Percentiles rank a stretch among this genome's conserved stretches.
Evolutionary conservation across 1,140 invertebrate species (phyloP).

Genomic region (Lepeophtheirus salmonis): DNA sequence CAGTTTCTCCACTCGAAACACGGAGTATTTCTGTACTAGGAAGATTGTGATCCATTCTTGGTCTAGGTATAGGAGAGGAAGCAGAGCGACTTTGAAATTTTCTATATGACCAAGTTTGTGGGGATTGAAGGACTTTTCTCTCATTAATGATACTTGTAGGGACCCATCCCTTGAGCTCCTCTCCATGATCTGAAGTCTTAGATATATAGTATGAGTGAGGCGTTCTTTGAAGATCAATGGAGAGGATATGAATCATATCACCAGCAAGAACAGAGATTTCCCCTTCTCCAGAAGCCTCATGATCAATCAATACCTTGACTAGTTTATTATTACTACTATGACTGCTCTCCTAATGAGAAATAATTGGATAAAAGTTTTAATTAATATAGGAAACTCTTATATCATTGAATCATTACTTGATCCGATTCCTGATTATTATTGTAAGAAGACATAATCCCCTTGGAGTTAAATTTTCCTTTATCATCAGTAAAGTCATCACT

Average conservation of each 20-base stretch:
- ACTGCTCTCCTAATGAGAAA: background rate
- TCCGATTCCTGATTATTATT: too few species aligned
- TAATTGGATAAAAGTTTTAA: too few species aligned
- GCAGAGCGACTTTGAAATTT: background rate
- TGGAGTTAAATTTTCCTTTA: conserved; percentile 6
- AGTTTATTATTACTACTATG: too few species aligned
- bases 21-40: background rate
- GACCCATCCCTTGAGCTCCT: background rate
- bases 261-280: background rate
- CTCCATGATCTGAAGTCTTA: background rate
- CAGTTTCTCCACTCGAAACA: background rate
- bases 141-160: too few species aligned
- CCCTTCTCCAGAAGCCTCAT: background rate
- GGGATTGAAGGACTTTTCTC: background rate
- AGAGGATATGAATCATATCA: background rate
- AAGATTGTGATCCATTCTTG: background rate
- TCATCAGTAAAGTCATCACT: conserved; percentile 5
- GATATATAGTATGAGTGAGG: background rate
- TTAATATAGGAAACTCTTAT: too few species aligned
- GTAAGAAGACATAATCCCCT: background rate
- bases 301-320: background rate
- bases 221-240: background rate
- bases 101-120: background rate
- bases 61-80: background rate
- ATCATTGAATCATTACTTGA: too few species aligned